Percentiles rank a stretch among this genome's conserved stretches.
Evolutionary conservation across 2,113 vertebrate genomes (phyloP).

Genomic region (Grammomys surdaster): DNA sequence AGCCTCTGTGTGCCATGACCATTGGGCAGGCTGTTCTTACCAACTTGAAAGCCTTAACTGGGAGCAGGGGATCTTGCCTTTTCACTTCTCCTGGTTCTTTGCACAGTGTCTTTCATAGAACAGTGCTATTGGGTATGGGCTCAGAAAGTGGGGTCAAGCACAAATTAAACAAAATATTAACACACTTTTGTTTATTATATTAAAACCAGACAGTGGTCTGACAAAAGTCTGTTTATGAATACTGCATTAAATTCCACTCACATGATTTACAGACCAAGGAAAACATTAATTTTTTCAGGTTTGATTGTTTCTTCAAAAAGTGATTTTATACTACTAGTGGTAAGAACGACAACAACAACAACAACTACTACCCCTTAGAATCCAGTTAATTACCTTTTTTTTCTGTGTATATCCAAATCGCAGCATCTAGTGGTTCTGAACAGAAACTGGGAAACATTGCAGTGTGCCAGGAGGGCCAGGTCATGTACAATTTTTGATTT

Average conservation of each 20-base stretch:
- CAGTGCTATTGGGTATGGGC: background rate
- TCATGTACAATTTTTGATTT: background rate
- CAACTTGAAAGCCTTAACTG: background rate
- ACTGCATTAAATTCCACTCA: background rate
- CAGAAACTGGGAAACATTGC: background rate
- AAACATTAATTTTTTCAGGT: background rate
- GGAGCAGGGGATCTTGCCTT: background rate
- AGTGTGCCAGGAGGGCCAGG: background rate
- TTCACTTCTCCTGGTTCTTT: background rate
- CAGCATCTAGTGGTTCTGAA: background rate
- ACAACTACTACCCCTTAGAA: background rate
- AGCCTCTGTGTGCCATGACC: background rate
- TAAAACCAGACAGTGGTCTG: background rate
- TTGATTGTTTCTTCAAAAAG: background rate
- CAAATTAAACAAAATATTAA: background rate
- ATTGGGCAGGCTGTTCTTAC: too few relatives aligned
- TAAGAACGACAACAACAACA: too few relatives aligned
- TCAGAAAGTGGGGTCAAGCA: background rate
- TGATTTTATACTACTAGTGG: background rate
- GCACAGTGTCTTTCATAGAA: background rate
- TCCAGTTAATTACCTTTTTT: background rate
- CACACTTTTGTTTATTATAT: background rate
- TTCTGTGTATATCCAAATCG: too few relatives aligned
- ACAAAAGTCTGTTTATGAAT: background rate
- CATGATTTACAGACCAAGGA: background rate